Conservation (phyloP, 2,888 invertebrate species). For the Amiota minor region DNA sequence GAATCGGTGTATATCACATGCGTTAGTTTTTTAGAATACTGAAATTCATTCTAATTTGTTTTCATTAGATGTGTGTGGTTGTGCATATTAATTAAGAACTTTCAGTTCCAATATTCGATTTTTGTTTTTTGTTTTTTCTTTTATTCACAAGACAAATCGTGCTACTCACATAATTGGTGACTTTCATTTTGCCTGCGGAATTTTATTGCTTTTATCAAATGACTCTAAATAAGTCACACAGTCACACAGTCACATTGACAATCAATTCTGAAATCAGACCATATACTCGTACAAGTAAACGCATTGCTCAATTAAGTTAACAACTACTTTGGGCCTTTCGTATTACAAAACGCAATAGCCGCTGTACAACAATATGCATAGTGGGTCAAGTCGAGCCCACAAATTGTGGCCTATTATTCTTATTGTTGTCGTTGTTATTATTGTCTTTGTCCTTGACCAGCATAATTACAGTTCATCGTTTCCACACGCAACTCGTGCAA, state of each 20-base stretch:
- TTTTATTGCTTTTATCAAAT: not conserved
- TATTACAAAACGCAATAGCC: not conserved
- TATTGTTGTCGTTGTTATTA: not conserved
- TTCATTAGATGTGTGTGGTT: not conserved
- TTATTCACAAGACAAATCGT: not conserved
- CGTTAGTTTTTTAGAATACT: no score
- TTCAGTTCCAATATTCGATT: not conserved
- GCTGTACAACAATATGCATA: not conserved
- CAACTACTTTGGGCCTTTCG: slow-evolving; percentile 14
- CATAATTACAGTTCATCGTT: slow-evolving; percentile 18
- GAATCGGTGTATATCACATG: no score
- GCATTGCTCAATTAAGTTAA: slow-evolving; percentile 21
- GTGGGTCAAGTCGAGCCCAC: slow-evolving; percentile 11
- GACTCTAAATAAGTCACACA: not conserved
- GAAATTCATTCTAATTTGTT: not conserved
- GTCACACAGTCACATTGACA: not conserved
- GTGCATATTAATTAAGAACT: not conserved
- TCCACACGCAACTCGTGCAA: not conserved
- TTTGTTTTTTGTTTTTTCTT: not conserved
- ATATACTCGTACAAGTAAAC: not conserved
- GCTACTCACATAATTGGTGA: not conserved
- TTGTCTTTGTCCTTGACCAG: slow-evolving; percentile 25
- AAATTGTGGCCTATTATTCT: not conserved
- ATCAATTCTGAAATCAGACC: not conserved
- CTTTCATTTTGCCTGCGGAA: not conserved